Evolutionary conservation across 2,888 invertebrate species (phyloP).

Genomic region (Macaria liturata): DNA sequence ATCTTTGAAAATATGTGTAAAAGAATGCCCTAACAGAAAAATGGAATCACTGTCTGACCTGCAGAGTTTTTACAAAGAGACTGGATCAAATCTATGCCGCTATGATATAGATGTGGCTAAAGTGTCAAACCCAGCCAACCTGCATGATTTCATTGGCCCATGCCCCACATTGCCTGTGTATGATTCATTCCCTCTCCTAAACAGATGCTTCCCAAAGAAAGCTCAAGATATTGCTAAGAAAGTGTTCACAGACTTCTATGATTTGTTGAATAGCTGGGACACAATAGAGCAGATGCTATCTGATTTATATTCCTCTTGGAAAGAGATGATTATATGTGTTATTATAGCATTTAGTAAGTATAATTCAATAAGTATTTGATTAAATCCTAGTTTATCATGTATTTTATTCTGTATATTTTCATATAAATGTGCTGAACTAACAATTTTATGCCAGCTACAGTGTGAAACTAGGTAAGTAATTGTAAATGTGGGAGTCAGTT

Average conservation of each 20-base stretch:
- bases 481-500: conserved; percentile 6
- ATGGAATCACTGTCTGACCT: conserved; percentile 87
- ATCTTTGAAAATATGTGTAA: conserved; percentile 94
- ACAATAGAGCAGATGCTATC: conserved; percentile 93
- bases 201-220: conserved; percentile 93
- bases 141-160: conserved; percentile 85
- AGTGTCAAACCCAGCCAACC: conserved; percentile 64
- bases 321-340: conserved; percentile 91
- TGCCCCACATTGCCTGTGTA: conserved; percentile 92
- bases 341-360: conserved; percentile 91
- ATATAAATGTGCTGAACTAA: not conserved
- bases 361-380: conserved; percentile 2
- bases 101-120: conserved; percentile 85
- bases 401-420: not conserved
- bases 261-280: conserved; percentile 93
- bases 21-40: conserved; percentile 90
- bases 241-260: conserved; percentile 89
- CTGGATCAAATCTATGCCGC: conserved; percentile 90
- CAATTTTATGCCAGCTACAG: too few species aligned
- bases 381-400: too few species aligned
- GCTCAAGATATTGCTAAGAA: conserved; percentile 85
- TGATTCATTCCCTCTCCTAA: conserved; percentile 90
- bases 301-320: conserved; percentile 95
- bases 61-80: conserved; percentile 87
- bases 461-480: too few species aligned